Conservation (phyloP, 2,888 invertebrate species). For the Sinohyriopsis cumingii region DNA sequence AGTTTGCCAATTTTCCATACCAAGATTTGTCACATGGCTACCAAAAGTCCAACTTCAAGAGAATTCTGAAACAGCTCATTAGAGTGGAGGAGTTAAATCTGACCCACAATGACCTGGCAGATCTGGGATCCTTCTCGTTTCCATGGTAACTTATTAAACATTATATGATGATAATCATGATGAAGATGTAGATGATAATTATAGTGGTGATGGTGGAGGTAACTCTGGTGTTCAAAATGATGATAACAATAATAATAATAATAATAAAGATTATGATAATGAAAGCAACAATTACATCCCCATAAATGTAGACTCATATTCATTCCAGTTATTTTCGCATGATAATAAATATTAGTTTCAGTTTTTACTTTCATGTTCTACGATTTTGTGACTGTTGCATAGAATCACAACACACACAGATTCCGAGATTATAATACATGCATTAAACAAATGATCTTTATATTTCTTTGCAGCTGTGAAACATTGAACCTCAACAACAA, state of each 20-base stretch:
- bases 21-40: slow-evolving; percentile 61
- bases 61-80: slow-evolving; percentile 52
- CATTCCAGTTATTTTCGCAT: no score
- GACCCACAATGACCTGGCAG: slow-evolving; percentile 51
- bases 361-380: no score
- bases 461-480: slow-evolving; percentile 56
- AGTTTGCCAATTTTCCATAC: slow-evolving; percentile 57
- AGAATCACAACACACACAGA: no score
- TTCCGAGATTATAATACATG: no score
- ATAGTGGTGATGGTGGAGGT: no score
- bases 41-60: slow-evolving; percentile 54
- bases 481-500: slow-evolving; percentile 59
- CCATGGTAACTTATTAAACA: slow-evolving; percentile 42
- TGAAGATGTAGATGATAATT: neutral
- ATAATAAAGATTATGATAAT: no score
- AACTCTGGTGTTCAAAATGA: no score
- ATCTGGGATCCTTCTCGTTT: slow-evolving; percentile 47
- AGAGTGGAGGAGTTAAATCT: slow-evolving; percentile 55
- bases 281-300: no score
- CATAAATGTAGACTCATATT: no score
- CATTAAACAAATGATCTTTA: neutral
- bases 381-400: no score
- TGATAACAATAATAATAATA: no score
- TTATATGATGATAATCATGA: neutral
- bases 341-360: no score